These are phyloP conservation scores for Antheraea pernyi DNA, from an alignment of 1,140 invertebrate species.

Conservation along the genomic window DNA sequence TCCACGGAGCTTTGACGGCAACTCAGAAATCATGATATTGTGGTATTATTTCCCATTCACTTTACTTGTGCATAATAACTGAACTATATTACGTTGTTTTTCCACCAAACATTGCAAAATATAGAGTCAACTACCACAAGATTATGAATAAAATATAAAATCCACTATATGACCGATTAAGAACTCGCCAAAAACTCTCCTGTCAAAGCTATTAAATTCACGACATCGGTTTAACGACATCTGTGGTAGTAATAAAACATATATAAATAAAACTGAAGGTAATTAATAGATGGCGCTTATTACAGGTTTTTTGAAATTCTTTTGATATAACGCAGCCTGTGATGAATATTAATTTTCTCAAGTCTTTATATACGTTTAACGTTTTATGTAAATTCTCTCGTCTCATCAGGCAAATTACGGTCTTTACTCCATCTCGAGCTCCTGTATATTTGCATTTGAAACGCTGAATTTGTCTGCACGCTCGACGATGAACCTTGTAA, in stretches of 20 bases:
- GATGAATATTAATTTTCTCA: slow-evolving; percentile 51
- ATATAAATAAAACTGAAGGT: neutral
- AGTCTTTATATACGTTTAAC: slow-evolving; percentile 27
- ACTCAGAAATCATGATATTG: too few species aligned
- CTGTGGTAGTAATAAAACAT: slow-evolving; percentile 8
- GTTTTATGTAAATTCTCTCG: slow-evolving; percentile 22
- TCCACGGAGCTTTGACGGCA: too few species aligned
- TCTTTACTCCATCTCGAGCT: slow-evolving; percentile 24
- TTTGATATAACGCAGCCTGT: slow-evolving; percentile 22
- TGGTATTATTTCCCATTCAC: too few species aligned
- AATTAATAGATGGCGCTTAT: slow-evolving; percentile 35
- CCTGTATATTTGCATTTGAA: slow-evolving; percentile 55
- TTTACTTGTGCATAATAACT: too few species aligned
- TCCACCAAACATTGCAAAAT: too few species aligned
- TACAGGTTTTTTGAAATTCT: slow-evolving; percentile 10
- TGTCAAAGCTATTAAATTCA: neutral
- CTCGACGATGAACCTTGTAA: neutral
- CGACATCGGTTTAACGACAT: slow-evolving; percentile 14
- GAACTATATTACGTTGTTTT: too few species aligned
- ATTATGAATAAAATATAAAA: too few species aligned
- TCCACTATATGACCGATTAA: too few species aligned
- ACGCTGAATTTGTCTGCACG: slow-evolving; percentile 27
- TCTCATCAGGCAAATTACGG: slow-evolving; percentile 36
- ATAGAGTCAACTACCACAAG: too few species aligned
- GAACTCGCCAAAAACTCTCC: too few species aligned